A percentile compares a stretch with the other conserved stretches of the same genome.
Evolutionary conservation across 2,797 vertebrate species (phyloP).

Genomic region (Malurus splendens): DNA sequence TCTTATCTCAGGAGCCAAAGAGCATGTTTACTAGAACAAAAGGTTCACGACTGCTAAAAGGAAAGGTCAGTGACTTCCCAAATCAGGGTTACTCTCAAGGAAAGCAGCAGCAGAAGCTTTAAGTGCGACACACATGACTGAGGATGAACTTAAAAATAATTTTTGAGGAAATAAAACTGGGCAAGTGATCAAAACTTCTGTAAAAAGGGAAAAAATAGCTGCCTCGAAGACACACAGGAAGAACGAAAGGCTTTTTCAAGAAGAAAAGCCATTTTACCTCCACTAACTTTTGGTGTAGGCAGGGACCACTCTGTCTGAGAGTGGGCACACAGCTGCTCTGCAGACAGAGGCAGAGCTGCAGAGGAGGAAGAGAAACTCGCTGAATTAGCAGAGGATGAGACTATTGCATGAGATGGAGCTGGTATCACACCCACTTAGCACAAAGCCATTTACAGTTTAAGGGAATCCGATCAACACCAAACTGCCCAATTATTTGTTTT

Average conservation of each 20-base stretch:
- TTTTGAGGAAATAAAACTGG: constrained; percentile 4
- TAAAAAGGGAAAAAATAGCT: not conserved
- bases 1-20: not conserved
- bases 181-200: not conserved
- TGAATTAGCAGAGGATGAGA: not conserved
- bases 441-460: not conserved
- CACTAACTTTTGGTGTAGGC: not conserved
- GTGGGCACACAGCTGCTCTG: not conserved
- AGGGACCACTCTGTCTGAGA: not conserved
- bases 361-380: not conserved
- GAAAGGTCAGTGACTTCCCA: not conserved
- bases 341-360: not conserved
- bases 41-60: not conserved
- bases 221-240: not conserved
- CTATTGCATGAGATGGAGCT: not conserved
- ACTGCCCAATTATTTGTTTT: not conserved
- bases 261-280: not conserved
- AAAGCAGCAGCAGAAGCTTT: not conserved
- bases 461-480: not conserved
- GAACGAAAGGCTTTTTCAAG: not conserved
- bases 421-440: not conserved
- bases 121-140: not conserved
- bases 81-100: not conserved
- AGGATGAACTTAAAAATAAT: not conserved
- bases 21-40: not conserved